Evolutionary conservation across 2,797 vertebrate genomes (phyloP).

Genomic region (Danio albolineatus): DNA sequence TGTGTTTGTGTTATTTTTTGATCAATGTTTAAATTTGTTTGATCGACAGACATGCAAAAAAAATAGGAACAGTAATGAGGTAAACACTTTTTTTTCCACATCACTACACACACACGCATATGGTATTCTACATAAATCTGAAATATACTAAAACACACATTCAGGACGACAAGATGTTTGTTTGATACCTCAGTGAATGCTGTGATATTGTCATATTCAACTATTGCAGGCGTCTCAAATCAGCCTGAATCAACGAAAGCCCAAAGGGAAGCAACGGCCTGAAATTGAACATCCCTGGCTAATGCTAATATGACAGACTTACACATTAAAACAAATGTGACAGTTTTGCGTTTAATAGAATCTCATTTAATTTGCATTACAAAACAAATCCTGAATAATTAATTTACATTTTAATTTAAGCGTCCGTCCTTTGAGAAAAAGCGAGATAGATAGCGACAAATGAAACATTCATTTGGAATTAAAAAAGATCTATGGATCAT

Average conservation of each 20-base stretch:
- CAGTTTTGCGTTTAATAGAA: constrained; percentile 95
- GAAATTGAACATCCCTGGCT: constrained; percentile 4
- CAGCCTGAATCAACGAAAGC: neutral
- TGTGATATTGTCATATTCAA: neutral
- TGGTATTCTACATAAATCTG: too few species aligned
- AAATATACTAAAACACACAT: neutral
- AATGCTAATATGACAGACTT: constrained; percentile 30
- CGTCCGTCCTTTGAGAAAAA: constrained; percentile 71
- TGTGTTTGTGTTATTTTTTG: too few species aligned
- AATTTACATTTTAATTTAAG: constrained; percentile 69
- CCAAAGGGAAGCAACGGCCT: neutral
- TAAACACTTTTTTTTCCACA: too few species aligned
- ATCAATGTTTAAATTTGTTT: too few species aligned
- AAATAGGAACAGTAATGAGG: too few species aligned
- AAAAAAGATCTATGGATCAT: constrained; percentile 42
- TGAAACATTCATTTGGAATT: constrained; percentile 49
- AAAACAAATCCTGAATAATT: constrained; percentile 63
- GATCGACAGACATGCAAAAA: too few species aligned
- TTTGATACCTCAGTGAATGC: neutral
- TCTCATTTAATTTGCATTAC: constrained; percentile 62
- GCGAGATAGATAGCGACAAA: constrained; percentile 42
- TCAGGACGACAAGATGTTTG: neutral
- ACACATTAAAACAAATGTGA: constrained; percentile 71
- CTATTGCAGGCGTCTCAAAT: neutral
- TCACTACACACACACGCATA: too few species aligned